Percentiles rank a stretch among this genome's conserved stretches.
These are phyloP conservation scores for Mungos mungo DNA, from an alignment of 2,113 vertebrate genomes.

Conservation along the genomic window DNA sequence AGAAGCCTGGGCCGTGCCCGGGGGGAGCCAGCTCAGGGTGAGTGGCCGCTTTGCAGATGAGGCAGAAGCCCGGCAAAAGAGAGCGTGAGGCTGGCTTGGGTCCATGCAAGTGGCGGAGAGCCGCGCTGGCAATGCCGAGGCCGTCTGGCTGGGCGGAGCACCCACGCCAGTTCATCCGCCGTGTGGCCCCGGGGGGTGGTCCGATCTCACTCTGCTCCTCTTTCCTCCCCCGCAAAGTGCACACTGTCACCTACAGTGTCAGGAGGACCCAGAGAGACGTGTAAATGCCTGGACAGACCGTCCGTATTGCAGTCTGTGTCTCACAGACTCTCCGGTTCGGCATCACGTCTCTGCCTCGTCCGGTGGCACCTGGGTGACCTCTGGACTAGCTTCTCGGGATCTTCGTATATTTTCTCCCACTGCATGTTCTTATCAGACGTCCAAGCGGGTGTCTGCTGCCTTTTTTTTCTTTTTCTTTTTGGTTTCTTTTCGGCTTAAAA, in stretches of 20 bases:
- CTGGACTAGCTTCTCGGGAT: not conserved
- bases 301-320: not conserved
- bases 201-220: not conserved
- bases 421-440: not conserved
- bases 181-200: fast-evolving
- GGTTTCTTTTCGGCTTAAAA: not conserved
- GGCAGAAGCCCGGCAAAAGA: fast-evolving
- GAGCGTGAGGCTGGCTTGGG: fast-evolving
- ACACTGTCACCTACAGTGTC: not conserved
- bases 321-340: not conserved
- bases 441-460: not conserved
- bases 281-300: not conserved
- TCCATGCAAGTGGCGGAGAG: fast-evolving
- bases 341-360: not conserved
- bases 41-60: fast-evolving
- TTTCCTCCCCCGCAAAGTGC: not conserved
- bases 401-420: not conserved
- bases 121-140: fast-evolving
- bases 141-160: fast-evolving
- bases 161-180: fast-evolving
- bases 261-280: too few relatives aligned
- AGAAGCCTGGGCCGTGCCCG: not conserved
- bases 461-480: not conserved
- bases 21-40: not conserved
- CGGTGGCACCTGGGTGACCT: fast-evolving